Base-by-base conservation (phyloP, 2,113 vertebrate genomes). In the Pteropus alecto region DNA sequence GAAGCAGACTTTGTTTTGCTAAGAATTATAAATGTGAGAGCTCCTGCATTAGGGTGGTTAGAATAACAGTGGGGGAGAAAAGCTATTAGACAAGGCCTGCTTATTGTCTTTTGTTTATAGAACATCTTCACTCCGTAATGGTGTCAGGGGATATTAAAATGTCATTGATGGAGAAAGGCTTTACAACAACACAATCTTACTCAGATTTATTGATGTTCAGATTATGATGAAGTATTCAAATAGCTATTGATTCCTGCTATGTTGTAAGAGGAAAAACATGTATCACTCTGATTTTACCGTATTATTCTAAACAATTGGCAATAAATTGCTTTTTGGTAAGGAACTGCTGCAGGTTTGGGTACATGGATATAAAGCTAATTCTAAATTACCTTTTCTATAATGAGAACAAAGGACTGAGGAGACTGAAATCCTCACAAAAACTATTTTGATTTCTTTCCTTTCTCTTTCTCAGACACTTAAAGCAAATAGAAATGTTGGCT, bases 1-100 rank as follows among this genome's bases (percentile, higher is more conserved):
- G 78, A 95, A 92, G n/a, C 54, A 88, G 78, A 26, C 73, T 77
- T 77, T 89, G 48, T 92, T 95, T 94, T 76, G 71, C 95, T 41
- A 56, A 83, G 87, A 90, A 89, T 96, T 86, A 71, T 38, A 79
- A 73, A 78, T 87, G 63, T 70, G 65, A 92, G 61, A 82, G 46
- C n/a, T 51, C 61, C 73, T 63, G 79, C 56, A 61, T 90, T 90
- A 77, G 28, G 71, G 22, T 68, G 87, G 41, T 92, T 89, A 92
- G 54, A 89, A 67, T 73, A 94, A 87, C 61, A 77, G 83, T 87
- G 56, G 81, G 70, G 78, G 78, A 79, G 84, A 90, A 92, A 78
- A 85, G 85, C 95, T 71, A 73, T 97, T 95, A 95, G 87, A 51
- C 24, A 5, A 87, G 79, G 48, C 38, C 0, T 0, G 7, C 30